Percentiles rank a stretch among this genome's conserved stretches.
Evolutionary conservation across 2,113 vertebrate species (phyloP).

Genomic region (Tamias sibiricus): DNA sequence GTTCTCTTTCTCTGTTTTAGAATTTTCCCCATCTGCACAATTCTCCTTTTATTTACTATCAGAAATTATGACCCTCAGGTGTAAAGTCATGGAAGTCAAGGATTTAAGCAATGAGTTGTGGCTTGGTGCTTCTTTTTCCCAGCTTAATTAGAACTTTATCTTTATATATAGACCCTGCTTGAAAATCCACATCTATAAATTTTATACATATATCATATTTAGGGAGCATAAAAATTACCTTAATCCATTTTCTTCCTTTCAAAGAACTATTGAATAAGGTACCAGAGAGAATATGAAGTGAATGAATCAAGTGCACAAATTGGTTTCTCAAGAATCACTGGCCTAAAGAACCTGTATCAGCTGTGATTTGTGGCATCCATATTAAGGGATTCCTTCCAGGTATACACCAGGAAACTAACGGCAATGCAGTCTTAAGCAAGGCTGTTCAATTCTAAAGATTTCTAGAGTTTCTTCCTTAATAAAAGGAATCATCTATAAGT

Average conservation of each 20-base stretch:
- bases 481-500: neutral
- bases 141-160: too few relatives aligned
- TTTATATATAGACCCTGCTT: too few relatives aligned
- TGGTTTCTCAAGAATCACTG: neutral
- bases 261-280: neutral
- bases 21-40: neutral
- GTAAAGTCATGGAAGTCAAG: neutral
- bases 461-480: neutral
- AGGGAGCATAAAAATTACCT: neutral
- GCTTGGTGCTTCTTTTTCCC: neutral
- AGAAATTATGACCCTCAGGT: neutral
- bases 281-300: neutral
- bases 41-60: neutral
- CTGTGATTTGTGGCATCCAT: neutral
- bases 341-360: neutral
- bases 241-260: neutral
- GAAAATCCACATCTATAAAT: neutral
- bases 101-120: neutral
- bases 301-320: neutral
- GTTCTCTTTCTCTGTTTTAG: neutral
- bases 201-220: neutral
- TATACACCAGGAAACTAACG: neutral
- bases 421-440: neutral
- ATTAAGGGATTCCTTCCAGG: neutral
- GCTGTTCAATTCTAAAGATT: neutral